phyloP scores from a whole-genome alignment of 2,888 invertebrate species.

The Callimorpha dominula region DNA sequence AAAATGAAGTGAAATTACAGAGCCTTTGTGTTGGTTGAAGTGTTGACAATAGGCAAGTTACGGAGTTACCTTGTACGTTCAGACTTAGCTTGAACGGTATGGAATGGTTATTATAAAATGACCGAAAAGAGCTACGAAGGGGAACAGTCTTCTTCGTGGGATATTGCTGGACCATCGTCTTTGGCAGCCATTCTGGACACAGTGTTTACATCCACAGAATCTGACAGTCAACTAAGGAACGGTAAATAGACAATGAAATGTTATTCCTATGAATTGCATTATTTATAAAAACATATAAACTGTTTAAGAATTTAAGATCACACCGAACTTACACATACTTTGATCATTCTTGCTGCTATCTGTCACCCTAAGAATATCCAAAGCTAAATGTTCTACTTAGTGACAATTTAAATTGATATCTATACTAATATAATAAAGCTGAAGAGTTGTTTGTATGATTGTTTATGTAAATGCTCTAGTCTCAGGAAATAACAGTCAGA shows the following conservation, averaged over 20 bases:
- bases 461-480: too few species aligned
- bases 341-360: background rate
- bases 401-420: too few species aligned
- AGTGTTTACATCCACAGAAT: constrained; percentile 87
- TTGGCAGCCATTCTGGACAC: constrained; percentile 89
- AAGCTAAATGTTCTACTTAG: background rate
- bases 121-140: constrained; percentile 77
- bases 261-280: background rate
- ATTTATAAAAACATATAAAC: background rate
- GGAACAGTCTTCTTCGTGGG: constrained; percentile 77
- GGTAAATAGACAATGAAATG: constrained; percentile 59
- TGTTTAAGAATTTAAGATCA: background rate
- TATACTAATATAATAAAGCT: too few species aligned
- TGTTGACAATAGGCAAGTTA: constrained; percentile 46
- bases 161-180: constrained; percentile 83
- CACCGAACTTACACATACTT: background rate
- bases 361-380: background rate
- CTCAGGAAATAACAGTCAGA: too few species aligned
- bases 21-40: constrained; percentile 35
- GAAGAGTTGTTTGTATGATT: too few species aligned
- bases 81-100: constrained; percentile 53
- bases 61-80: constrained; percentile 33
- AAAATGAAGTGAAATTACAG: constrained; percentile 42
- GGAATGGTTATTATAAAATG: constrained; percentile 67
- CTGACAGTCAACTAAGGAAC: constrained; percentile 74